These are phyloP conservation scores for Nomada ruficornis DNA, from an alignment of 2,888 invertebrate species.

Conservation along the genomic window DNA sequence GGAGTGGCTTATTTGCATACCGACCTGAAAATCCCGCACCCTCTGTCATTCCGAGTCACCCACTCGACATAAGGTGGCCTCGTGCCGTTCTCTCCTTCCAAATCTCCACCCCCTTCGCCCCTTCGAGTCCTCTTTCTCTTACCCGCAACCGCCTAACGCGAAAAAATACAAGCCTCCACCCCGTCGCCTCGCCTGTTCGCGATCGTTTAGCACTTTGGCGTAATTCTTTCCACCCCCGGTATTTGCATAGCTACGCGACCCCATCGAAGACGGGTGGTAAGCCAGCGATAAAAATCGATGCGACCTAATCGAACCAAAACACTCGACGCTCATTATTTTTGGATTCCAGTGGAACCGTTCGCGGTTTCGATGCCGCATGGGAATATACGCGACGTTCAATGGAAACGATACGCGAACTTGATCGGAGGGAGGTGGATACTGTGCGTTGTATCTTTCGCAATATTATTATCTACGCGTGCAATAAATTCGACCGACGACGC, in stretches of 20 bases:
- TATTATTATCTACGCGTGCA: too few species aligned
- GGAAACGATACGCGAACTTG: too few species aligned
- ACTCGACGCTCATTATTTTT: constrained; percentile 76
- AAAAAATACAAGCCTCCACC: constrained; percentile 59
- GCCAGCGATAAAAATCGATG: constrained; percentile 76
- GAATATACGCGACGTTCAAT: background rate
- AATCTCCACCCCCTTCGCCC: constrained; percentile 4
- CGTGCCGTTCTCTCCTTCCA: constrained; percentile 60
- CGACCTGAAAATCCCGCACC: constrained; percentile 80
- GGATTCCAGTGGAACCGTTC: constrained; percentile 57
- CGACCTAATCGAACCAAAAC: constrained; percentile 81
- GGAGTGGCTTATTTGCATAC: constrained; percentile 82
- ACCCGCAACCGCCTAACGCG: constrained; percentile 49
- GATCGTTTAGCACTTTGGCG: constrained; percentile 84
- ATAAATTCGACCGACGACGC: too few species aligned
- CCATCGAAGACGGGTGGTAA: constrained; percentile 46
- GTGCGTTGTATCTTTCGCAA: too few species aligned
- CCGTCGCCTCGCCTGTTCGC: constrained; percentile 71
- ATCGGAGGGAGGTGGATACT: background rate
- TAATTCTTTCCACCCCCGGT: constrained; percentile 79
- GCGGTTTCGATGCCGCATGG: background rate
- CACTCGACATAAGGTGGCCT: constrained; percentile 83
- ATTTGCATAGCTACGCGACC: constrained; percentile 81
- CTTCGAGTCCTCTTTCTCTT: background rate
- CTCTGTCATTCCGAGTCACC: constrained; percentile 81